phyloP scores from a whole-genome alignment of 2,113 vertebrate genomes.

The Cochlearius cochlearius region DNA sequence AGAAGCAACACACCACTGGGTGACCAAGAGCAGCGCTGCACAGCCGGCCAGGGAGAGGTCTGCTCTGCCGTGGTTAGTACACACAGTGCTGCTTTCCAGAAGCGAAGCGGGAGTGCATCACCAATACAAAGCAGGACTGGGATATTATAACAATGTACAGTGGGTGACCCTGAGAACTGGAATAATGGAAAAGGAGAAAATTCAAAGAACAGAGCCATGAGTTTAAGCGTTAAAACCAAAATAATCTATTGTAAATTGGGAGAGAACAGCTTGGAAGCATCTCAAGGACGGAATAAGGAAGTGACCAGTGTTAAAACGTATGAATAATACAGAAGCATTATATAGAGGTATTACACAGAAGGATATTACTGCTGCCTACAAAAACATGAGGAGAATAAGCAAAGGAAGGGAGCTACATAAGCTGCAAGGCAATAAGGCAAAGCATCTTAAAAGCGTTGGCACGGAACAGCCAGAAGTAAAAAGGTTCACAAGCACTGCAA shows the following conservation, averaged over 20 bases:
- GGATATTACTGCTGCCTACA: not conserved
- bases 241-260: not conserved
- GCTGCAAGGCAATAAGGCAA: not conserved
- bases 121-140: not conserved
- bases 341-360: not conserved
- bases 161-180: not conserved
- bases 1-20: accelerated
- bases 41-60: not conserved
- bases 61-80: not conserved
- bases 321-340: not conserved
- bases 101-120: not conserved
- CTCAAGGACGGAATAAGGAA: not conserved
- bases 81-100: not conserved
- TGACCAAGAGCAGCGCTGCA: not conserved
- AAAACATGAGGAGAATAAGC: not conserved
- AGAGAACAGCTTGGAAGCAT: not conserved
- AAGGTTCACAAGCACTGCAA: not conserved
- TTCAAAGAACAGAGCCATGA: not conserved
- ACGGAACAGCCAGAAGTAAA: not conserved
- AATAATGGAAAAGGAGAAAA: not conserved
- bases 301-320: not conserved
- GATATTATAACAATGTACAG: not conserved
- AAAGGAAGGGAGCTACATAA: not conserved
- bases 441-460: not conserved
- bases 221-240: not conserved